Evolutionary conservation across 2,888 invertebrate genomes (phyloP).

Genomic region (Agelastica alni): DNA sequence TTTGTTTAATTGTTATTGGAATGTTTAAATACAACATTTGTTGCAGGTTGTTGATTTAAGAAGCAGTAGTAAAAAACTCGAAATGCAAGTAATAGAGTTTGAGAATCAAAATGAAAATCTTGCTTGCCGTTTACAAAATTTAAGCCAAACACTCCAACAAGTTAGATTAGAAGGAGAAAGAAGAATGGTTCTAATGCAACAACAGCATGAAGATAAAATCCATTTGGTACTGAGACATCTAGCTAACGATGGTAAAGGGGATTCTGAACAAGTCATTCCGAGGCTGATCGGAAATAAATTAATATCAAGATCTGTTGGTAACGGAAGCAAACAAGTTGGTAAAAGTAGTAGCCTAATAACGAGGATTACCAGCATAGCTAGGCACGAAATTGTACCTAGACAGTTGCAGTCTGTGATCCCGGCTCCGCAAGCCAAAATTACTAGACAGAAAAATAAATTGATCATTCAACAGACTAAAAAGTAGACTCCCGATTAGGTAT

Average conservation of each 20-base stretch:
- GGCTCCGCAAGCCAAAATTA: constrained; percentile 75
- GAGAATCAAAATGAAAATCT: constrained; percentile 74
- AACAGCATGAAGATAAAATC: constrained; percentile 68
- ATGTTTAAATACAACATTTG: too few species aligned
- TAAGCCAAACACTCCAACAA: constrained; percentile 70
- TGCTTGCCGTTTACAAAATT: constrained; percentile 69
- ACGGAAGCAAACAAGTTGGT: constrained; percentile 52
- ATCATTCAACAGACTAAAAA: constrained; percentile 73
- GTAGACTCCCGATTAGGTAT: too few species aligned
- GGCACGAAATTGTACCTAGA: constrained; percentile 58
- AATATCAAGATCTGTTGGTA: constrained; percentile 41
- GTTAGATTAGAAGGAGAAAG: constrained; percentile 68
- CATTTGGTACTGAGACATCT: constrained; percentile 62
- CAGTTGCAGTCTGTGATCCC: constrained; percentile 67
- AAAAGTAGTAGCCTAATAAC: constrained; percentile 60
- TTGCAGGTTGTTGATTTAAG: constrained; percentile 66
- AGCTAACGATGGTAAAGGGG: constrained; percentile 47
- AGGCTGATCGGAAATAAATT: constrained; percentile 33
- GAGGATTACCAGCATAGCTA: constrained; percentile 57
- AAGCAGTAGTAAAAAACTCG: constrained; percentile 62
- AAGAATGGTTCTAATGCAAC: constrained; percentile 63
- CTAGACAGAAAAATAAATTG: constrained; percentile 80
- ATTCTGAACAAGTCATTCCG: constrained; percentile 32
- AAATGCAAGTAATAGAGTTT: constrained; percentile 71
- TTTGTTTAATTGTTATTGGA: too few species aligned